Evolutionary conservation across 2,888 invertebrate genomes (phyloP).

Genomic region (Tethea ocularis): DNA sequence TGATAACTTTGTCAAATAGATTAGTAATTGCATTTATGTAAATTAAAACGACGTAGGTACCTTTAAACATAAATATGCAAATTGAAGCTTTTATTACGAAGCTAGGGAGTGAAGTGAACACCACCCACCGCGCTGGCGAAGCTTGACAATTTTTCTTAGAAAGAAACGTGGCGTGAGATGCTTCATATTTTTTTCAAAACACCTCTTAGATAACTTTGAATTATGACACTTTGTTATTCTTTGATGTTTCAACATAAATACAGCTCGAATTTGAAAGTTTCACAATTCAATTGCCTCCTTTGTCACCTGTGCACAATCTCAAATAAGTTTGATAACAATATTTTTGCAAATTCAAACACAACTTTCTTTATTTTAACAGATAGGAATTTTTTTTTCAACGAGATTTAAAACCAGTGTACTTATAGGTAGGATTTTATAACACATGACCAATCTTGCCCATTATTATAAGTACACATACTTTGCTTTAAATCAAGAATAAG

Average conservation of each 20-base stretch:
- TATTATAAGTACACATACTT: too few species aligned
- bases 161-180: conserved; percentile 1
- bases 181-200: conserved; percentile 29
- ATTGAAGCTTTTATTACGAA: not conserved
- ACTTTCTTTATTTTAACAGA: too few species aligned
- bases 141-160: not conserved
- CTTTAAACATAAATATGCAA: not conserved
- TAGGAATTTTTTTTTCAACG: too few species aligned
- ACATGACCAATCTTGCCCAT: too few species aligned
- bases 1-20: too few species aligned
- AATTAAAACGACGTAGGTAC: not conserved
- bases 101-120: not conserved
- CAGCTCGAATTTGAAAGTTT: conserved; percentile 35
- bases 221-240: conserved; percentile 58
- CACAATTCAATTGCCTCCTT: conserved; percentile 20
- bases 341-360: too few species aligned
- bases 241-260: conserved; percentile 44
- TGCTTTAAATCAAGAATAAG: not conserved
- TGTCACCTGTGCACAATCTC: conserved; percentile 8
- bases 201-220: conserved; percentile 48
- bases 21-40: not conserved
- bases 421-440: too few species aligned
- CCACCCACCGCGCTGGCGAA: not conserved
- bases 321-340: too few species aligned
- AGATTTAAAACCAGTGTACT: too few species aligned